These are phyloP conservation scores for Tortricodes alternella DNA, from an alignment of 2,888 invertebrate species.

Conservation along the genomic window DNA sequence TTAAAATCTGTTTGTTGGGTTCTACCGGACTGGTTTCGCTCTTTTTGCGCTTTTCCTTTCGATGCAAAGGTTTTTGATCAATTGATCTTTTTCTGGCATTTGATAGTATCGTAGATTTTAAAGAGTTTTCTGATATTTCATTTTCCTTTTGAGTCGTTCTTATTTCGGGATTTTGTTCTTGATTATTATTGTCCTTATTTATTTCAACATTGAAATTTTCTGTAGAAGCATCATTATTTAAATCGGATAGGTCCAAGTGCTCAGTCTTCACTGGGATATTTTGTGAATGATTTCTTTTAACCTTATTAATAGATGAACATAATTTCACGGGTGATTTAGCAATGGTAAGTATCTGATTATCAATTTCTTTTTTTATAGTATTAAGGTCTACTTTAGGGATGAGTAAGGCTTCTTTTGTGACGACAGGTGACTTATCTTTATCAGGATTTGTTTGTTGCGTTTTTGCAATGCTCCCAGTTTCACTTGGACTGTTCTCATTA, in stretches of 20 bases:
- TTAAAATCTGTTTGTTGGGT: slow-evolving; percentile 43
- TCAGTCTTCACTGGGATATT: slow-evolving; percentile 7
- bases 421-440: slow-evolving; percentile 34
- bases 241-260: background rate
- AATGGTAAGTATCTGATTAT: slow-evolving; percentile 43
- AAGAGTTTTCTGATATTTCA: slow-evolving; percentile 41
- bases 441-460: slow-evolving; percentile 36
- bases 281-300: slow-evolving; percentile 32
- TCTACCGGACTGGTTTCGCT: slow-evolving; percentile 47
- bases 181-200: slow-evolving; percentile 35
- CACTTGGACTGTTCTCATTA: slow-evolving; percentile 11
- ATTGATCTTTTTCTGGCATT: slow-evolving; percentile 66
- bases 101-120: slow-evolving; percentile 44
- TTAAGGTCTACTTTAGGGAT: slow-evolving; percentile 26
- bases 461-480: slow-evolving; percentile 2
- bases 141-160: slow-evolving; percentile 41
- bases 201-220: slow-evolving; percentile 32
- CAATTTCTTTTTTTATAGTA: slow-evolving; percentile 46
- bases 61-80: slow-evolving; percentile 70
- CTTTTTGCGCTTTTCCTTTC: slow-evolving; percentile 78
- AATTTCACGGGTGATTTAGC: slow-evolving; percentile 46
- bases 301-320: slow-evolving; percentile 27
- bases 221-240: slow-evolving; percentile 27
- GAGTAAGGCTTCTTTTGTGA: slow-evolving; percentile 26
- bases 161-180: slow-evolving; percentile 38